Base-by-base conservation (phyloP, 1,140 invertebrate species). In the Sitobion miscanthi region DNA sequence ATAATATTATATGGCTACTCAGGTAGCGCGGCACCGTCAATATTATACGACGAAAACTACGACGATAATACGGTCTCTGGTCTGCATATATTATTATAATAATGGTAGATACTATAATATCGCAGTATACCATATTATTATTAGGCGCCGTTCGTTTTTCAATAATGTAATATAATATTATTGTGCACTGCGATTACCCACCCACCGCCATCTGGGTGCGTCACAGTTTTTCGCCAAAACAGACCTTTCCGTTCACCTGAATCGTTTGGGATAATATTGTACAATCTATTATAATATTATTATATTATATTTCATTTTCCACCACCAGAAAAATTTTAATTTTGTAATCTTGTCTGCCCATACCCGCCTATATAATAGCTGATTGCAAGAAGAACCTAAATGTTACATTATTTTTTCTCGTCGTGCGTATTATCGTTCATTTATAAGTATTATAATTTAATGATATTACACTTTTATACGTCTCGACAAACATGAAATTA, bases 1-100 rank as follows among this genome's bases (percentile, higher is more conserved):
- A 77, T 77, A 77, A n/a, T n/a, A 77, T 77, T 17, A 77, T 77
- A 30, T 54, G 45, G 85, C 85, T 86, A 86, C 85, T 86, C 85
- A 86, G 85, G 85, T 86, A 86, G 85, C 85, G 85, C 85, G 14
- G 25, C 42, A 17, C 11, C 83, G 38, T 42, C 45, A 42, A 86
- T 30, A 42, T 42, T 23, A 14, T 14, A 42, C 85, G 30, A 25
- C 85, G 85, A 47, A 45, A 21, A 47, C 42, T 23, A 42, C 45
- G 45, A 45, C 85, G 42, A 86, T n/a, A 47, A 30, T 77, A n/a
- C n/a, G 45, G n/a, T 77, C n/a, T 77, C 11, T 17, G 30, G 62
- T 69, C 62, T 69, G 62, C 11, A 86, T 45, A 86, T 85, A 85
- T 25, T 45, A 25, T 85, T 85, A 25, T 85, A 42, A 85, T 85